These are phyloP conservation scores for Vultur gryphus DNA, from an alignment of 2,797 vertebrate species.

Conservation along the genomic window DNA sequence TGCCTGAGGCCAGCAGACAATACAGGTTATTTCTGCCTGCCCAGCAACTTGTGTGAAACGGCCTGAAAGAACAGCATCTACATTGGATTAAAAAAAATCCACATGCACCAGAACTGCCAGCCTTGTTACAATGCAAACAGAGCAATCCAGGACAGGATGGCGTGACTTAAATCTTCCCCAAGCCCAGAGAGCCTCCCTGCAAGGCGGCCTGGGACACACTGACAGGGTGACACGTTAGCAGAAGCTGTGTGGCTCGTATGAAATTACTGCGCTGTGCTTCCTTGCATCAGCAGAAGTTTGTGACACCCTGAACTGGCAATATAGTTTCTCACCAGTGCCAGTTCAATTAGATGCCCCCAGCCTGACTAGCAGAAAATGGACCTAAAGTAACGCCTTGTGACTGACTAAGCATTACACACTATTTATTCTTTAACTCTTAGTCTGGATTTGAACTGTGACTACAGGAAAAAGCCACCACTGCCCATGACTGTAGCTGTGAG, in stretches of 20 bases:
- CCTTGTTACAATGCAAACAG: neutral
- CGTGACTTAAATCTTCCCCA: rapidly evolving
- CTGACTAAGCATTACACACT: neutral
- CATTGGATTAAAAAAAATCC: neutral
- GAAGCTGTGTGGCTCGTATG: rapidly evolving
- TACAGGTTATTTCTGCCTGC: neutral
- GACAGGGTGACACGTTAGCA: neutral
- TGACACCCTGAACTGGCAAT: neutral
- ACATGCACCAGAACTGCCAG: neutral
- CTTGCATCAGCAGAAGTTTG: neutral
- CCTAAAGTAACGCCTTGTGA: neutral
- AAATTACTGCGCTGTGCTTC: neutral
- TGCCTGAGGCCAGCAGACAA: neutral
- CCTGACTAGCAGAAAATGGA: neutral
- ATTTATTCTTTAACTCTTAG: neutral
- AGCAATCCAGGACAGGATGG: rapidly evolving
- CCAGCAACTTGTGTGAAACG: neutral
- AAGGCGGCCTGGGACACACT: rapidly evolving
- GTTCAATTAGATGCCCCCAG: neutral
- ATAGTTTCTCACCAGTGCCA: neutral
- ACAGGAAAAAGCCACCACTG: neutral
- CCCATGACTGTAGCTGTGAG: neutral
- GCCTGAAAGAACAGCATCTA: neutral
- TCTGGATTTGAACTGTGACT: neutral
- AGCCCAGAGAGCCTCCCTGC: neutral